Evolutionary conservation across 2,888 invertebrate genomes (phyloP).

Genomic region (Colostygia pectinataria): DNA sequence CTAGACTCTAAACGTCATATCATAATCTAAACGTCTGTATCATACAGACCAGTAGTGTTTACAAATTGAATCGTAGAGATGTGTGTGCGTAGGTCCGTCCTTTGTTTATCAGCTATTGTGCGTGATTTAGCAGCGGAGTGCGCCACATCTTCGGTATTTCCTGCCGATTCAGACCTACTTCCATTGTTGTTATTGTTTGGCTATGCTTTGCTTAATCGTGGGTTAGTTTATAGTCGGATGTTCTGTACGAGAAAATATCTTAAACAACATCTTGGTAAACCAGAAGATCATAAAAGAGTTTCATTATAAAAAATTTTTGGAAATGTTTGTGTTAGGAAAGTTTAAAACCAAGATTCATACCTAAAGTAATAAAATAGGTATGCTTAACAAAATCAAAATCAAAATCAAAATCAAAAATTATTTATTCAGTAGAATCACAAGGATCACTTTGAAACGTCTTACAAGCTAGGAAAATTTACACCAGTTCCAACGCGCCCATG

Average conservation of each 20-base stretch:
- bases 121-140: conserved; percentile 50
- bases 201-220: conserved; percentile 28
- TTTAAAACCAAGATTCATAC: too few species aligned
- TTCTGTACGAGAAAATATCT: conserved; percentile 18
- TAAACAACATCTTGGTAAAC: conserved; percentile 19
- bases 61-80: conserved; percentile 41
- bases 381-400: too few species aligned
- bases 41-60: conserved; percentile 51
- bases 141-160: conserved; percentile 69
- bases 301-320: not conserved
- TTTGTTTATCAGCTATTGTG: conserved; percentile 67
- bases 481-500: too few species aligned
- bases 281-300: conserved; percentile 6
- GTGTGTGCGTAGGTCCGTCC: conserved; percentile 41
- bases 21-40: too few species aligned
- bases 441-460: too few species aligned
- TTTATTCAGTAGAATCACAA: too few species aligned
- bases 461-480: too few species aligned
- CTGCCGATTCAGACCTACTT: conserved; percentile 51
- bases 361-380: too few species aligned
- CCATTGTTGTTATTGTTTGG: conserved; percentile 68
- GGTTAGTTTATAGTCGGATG: conserved; percentile 22
- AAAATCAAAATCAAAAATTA: too few species aligned
- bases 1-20: too few species aligned
- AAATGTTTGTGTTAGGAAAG: too few species aligned